Conservation (phyloP, 2,113 vertebrate species). For the Sinocyclocheilus anshuiensis region DNA sequence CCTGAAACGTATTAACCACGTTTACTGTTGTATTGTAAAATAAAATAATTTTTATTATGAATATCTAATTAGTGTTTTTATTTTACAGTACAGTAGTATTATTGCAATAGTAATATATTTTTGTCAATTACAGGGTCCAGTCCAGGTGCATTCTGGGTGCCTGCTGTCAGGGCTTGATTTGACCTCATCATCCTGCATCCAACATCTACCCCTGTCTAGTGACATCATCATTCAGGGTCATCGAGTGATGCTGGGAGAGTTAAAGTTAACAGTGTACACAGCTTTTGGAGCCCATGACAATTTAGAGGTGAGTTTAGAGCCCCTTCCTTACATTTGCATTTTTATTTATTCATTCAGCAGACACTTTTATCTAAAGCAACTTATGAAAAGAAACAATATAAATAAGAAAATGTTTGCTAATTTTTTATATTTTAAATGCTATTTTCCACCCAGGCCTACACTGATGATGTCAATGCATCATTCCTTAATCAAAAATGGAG, state of each 20-base stretch:
- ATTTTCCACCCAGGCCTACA: constrained; percentile 59
- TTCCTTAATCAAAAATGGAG: constrained; percentile 86
- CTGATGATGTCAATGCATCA: constrained; percentile 69
- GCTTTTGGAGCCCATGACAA: constrained; percentile 79
- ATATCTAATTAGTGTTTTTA: no score
- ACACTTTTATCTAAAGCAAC: no score
- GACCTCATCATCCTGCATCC: constrained; percentile 24
- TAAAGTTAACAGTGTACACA: constrained; percentile 77
- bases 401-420: not conserved
- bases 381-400: not conserved
- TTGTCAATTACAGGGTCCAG: constrained; percentile 78
- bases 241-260: constrained; percentile 69
- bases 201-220: constrained; percentile 60
- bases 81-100: no score
- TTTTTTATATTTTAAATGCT: no score
- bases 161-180: constrained; percentile 80
- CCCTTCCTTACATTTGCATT: no score
- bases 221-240: constrained; percentile 88
- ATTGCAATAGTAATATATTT: no score
- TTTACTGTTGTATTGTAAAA: no score
- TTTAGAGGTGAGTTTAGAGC: constrained; percentile 78
- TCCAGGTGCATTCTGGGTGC: constrained; percentile 81
- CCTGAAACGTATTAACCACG: no score
- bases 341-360: no score
- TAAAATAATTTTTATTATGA: no score